Evolutionary conservation across 2,888 invertebrate species (phyloP), one percentile per base, ranked within the genome.

Genomic region (Oligia fasciuncula): DNA sequence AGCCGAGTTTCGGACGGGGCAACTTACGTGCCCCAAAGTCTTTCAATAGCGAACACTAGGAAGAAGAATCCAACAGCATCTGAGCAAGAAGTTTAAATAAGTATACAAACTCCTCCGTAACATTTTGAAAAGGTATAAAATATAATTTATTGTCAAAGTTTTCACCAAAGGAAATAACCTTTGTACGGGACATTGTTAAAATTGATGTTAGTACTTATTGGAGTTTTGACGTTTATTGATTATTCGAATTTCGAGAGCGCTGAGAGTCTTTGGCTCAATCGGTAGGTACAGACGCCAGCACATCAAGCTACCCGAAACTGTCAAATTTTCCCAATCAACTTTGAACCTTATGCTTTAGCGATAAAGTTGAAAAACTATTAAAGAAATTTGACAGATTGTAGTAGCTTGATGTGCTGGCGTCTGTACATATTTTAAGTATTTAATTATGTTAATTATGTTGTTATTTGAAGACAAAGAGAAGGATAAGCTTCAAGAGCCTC

Each of bases 171-270:
- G 76, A 60, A 76, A 69, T 81, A 84, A 89, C 78, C 84, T 89
- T 84, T 80, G 73, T 76, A 77, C 65, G 72, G 67, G 75, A 73
- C 80, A 72, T 81, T 78, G 81, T 87, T 79, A 80, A 79, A 86
- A 89, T 80, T 81, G 67, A 88, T 79, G 87, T 80, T 77, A 78
- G 70, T 83, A 76, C 65, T 73, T 76, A 82, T 80, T 85, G 29
- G 67, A 87, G 82, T 87, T 89, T 72, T 83, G 90, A 81, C 84
- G 78, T 85, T 88, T 87, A 90, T 88, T 85, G 85, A 83, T 87
- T 80, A 79, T 71, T 54, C 65, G 73, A 79, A 81, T 80, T 73
- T 73, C 49, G 70, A 75, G 79, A 77, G 76, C 63, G 74, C 40
- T n/a, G 54, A 51, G 54, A 51, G 40, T 40, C 40, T 40, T 40